These are phyloP conservation scores for Megaceryle maxima DNA, from an alignment of 2,113 vertebrate genomes.

Conservation along the genomic window DNA sequence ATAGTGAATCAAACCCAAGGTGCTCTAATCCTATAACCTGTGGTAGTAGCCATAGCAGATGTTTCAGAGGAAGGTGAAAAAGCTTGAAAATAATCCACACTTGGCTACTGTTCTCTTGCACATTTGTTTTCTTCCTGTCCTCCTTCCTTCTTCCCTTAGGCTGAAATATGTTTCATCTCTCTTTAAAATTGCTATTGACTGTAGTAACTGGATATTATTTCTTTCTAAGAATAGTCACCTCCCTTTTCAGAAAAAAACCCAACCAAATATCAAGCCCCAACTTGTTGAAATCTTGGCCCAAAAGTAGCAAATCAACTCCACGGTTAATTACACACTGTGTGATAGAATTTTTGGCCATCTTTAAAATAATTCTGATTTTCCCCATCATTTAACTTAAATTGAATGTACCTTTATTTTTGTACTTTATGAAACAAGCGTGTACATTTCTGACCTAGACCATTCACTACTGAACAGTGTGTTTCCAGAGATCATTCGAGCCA, in stretches of 20 bases:
- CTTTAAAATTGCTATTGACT: not conserved
- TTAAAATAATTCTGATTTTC: not conserved
- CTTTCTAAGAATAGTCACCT: not conserved
- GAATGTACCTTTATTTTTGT: not conserved
- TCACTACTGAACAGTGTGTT: not conserved
- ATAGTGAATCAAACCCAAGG: not conserved
- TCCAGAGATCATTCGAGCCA: not conserved
- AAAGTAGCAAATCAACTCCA: not conserved
- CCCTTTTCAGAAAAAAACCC: not conserved
- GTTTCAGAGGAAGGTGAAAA: not conserved
- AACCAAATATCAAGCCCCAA: not conserved
- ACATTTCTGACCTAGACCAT: not conserved
- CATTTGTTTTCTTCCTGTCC: not conserved
- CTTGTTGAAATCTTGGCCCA: not conserved
- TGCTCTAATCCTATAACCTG: not conserved
- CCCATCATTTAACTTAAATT: not conserved
- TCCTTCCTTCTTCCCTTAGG: not conserved
- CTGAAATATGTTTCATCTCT: not conserved
- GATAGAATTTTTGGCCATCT: not conserved
- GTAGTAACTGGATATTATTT: not conserved
- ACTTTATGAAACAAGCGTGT: not conserved
- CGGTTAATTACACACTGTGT: not conserved
- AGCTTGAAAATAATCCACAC: not conserved
- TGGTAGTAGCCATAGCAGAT: not conserved
- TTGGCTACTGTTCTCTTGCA: not conserved